Conservation (phyloP, 2,888 invertebrate species). For the Himalopsyche kuldschensis region DNA sequence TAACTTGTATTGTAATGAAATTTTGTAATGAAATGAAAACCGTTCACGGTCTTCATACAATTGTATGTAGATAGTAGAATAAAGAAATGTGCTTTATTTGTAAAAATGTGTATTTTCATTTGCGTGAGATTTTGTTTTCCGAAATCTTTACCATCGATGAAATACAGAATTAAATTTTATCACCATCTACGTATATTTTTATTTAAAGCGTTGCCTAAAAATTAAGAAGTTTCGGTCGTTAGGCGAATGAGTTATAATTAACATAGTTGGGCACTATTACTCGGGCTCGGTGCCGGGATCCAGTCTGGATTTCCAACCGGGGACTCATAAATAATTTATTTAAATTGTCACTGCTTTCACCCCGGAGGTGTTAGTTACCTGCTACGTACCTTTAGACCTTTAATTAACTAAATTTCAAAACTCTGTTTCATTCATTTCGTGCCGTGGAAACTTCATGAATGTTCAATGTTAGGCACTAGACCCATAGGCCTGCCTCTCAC, state of each 20-base stretch:
- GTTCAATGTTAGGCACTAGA: not conserved
- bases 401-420: constrained; percentile 1
- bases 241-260: not conserved
- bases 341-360: not conserved
- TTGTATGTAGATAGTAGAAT: too few species aligned
- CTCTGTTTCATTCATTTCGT: constrained; percentile 1
- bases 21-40: too few species aligned
- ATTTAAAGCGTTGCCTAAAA: not conserved
- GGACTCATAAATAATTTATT: constrained; percentile 1
- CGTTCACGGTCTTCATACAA: too few species aligned
- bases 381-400: not conserved
- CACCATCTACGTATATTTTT: too few species aligned
- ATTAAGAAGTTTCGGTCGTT: not conserved
- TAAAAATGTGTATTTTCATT: too few species aligned
- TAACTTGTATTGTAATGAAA: too few species aligned
- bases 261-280: not conserved
- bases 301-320: not conserved
- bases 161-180: too few species aligned
- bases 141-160: too few species aligned
- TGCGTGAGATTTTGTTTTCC: too few species aligned
- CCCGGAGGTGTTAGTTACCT: not conserved
- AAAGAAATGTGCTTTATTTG: too few species aligned
- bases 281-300: not conserved
- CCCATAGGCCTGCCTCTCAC: not conserved
- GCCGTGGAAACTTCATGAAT: not conserved